Conservation (phyloP, 2,113 vertebrate species). For the Rhizomys pruinosus region DNA sequence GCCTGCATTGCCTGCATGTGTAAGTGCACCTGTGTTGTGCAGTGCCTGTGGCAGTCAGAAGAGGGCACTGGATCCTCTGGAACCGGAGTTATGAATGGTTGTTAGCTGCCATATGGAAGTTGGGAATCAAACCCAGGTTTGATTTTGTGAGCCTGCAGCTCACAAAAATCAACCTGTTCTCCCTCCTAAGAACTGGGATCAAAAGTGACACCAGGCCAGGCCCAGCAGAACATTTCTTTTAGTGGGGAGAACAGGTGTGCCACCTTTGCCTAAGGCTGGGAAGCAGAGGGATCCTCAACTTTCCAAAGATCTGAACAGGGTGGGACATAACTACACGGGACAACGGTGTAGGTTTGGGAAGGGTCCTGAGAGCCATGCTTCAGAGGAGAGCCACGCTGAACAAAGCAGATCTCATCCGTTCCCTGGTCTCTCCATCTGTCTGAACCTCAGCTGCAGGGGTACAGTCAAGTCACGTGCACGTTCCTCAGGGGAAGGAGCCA, state of each 20-base stretch:
- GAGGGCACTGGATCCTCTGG: no score
- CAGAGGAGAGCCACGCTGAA: background rate
- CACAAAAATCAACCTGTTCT: no score
- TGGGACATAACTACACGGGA: background rate
- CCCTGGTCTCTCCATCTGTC: background rate
- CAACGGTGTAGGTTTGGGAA: background rate
- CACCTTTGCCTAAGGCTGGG: background rate
- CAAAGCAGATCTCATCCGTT: background rate
- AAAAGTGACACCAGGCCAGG: no score
- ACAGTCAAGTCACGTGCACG: background rate
- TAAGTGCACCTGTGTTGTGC: no score
- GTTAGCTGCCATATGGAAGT: no score
- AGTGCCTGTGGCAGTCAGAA: no score
- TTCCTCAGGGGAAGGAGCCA: background rate
- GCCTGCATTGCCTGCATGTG: no score
- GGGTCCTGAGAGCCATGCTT: background rate
- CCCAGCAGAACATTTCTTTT: no score
- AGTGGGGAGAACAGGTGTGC: background rate
- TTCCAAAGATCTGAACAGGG: background rate
- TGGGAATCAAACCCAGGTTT: no score
- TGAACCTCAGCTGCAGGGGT: background rate
- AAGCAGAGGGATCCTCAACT: background rate
- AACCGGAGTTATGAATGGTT: no score
- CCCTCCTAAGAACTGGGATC: no score
- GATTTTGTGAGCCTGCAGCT: no score